These are phyloP conservation scores for Drosophila trapezifrons DNA, from an alignment of 1,140 invertebrate species.

Conservation along the genomic window DNA sequence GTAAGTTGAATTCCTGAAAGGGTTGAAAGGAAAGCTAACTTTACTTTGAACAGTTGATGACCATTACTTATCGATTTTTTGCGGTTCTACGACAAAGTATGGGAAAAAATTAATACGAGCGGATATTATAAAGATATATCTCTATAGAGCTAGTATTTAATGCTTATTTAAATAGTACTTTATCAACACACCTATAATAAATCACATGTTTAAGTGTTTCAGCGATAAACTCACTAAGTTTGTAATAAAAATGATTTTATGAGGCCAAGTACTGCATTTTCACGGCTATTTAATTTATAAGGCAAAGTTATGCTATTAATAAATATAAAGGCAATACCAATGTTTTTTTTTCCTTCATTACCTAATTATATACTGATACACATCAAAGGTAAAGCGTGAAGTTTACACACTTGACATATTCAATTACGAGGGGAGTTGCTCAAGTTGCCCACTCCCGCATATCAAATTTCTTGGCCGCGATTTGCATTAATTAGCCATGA, in stretches of 20 bases:
- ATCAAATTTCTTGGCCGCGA: constrained; percentile 37
- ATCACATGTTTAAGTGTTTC: background rate
- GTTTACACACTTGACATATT: constrained; percentile 30
- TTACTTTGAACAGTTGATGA: constrained; percentile 34
- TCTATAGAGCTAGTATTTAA: no score
- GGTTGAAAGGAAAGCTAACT: background rate
- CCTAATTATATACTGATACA: background rate
- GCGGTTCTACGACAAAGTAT: constrained; percentile 36
- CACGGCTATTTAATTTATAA: background rate
- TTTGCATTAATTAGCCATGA: constrained; percentile 60
- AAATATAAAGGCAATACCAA: background rate
- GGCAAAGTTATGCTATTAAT: background rate
- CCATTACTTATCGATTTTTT: constrained; percentile 47
- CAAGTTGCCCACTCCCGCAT: constrained; percentile 34
- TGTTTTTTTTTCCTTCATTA: background rate
- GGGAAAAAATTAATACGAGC: constrained; percentile 4
- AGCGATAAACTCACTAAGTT: background rate
- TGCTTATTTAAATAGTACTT: no score
- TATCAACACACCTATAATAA: background rate
- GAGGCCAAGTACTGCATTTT: background rate
- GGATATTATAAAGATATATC: no score
- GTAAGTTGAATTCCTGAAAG: constrained; percentile 7
- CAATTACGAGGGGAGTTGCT: constrained; percentile 29
- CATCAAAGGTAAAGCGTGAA: constrained; percentile 8
- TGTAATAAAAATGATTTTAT: background rate